Conservation (phyloP, 2,888 invertebrate species). For the Bibio marci region DNA sequence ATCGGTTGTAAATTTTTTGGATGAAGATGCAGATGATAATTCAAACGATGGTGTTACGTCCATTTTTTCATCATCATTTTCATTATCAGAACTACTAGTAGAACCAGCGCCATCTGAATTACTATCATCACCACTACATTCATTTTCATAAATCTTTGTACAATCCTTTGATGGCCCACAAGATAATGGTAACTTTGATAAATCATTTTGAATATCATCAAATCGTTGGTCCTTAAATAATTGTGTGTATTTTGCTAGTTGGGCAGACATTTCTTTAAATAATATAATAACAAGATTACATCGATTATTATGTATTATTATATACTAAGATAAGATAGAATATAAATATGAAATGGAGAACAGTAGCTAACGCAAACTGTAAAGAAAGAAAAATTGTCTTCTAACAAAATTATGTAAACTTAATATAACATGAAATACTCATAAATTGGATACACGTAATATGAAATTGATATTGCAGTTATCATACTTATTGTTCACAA, state of each 20-base stretch:
- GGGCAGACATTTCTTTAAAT: conserved; percentile 39
- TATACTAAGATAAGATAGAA: no score
- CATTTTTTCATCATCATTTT: conserved; percentile 23
- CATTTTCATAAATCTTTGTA: conserved; percentile 25
- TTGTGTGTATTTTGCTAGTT: conserved; percentile 37
- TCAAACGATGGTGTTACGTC: conserved; percentile 12
- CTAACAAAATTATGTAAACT: no score
- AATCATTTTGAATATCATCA: conserved; percentile 36
- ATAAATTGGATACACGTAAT: no score
- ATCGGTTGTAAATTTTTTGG: no score
- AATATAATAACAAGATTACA: neutral
- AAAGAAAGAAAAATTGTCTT: no score
- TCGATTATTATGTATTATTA: neutral
- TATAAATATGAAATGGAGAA: no score
- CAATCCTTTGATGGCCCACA: conserved; percentile 38
- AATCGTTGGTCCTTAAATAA: conserved; percentile 37
- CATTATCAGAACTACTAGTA: conserved; percentile 28
- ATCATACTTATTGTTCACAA: no score
- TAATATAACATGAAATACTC: no score
- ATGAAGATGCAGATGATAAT: no score
- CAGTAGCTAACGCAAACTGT: no score
- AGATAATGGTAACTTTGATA: conserved; percentile 40
- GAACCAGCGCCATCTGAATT: conserved; percentile 14
- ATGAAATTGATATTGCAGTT: no score
- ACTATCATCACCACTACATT: conserved; percentile 19